A percentile compares a stretch with the other conserved stretches of the same genome.
Evolutionary conservation across 2,888 invertebrate species (phyloP).

Genomic region (Phyllotreta cruciferae): DNA sequence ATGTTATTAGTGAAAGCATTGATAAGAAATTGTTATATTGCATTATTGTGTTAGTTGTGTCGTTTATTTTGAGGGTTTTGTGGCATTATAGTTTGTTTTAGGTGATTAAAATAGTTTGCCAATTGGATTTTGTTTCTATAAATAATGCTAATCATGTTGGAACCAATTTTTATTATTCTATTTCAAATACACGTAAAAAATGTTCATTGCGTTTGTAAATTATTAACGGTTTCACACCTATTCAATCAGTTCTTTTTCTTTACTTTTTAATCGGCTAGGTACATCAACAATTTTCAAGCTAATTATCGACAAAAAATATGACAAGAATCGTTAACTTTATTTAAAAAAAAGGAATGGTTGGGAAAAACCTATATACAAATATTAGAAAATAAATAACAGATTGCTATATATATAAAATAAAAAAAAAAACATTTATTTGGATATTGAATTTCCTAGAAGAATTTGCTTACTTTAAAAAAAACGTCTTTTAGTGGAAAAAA

Average conservation of each 20-base stretch:
- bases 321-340: slow-evolving; percentile 38
- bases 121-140: no score
- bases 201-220: no score
- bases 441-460: background rate
- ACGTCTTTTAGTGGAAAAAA: background rate
- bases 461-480: background rate
- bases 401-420: slow-evolving; percentile 27
- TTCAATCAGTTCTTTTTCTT: no score
- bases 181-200: no score
- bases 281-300: no score
- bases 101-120: background rate
- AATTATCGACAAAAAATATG: slow-evolving; percentile 5
- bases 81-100: slow-evolving; percentile 44
- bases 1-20: slow-evolving; percentile 29
- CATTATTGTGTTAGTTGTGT: slow-evolving; percentile 57
- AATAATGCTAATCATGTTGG: no score
- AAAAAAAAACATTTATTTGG: slow-evolving; percentile 9
- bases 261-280: no score
- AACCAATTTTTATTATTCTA: no score
- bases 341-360: slow-evolving; percentile 40
- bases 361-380: slow-evolving; percentile 40
- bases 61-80: slow-evolving; percentile 60
- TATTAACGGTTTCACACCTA: no score
- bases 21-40: slow-evolving; percentile 38
- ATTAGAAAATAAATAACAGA: slow-evolving; percentile 37